A percentile compares a stretch with the other conserved stretches of the same genome.
Conservation (phyloP, 2,888 invertebrate species). For the Torymus tubicola region DNA sequence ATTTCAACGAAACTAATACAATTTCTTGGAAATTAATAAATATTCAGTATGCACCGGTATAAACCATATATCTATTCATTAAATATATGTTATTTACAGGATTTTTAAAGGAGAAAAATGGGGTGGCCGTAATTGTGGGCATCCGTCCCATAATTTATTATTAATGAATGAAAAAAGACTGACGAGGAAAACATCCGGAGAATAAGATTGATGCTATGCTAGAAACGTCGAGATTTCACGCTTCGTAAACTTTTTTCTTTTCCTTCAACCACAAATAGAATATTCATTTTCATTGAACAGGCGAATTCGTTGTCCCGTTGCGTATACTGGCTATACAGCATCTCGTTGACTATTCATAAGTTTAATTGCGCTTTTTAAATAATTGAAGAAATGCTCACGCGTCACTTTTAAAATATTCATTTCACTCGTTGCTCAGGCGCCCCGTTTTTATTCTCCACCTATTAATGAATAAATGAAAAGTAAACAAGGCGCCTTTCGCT, state of each 20-base stretch:
- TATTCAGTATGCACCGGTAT: too few relatives aligned
- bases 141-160: conserved; percentile 7
- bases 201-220: neutral
- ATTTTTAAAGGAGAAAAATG: conserved; percentile 2
- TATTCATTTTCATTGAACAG: conserved; percentile 11
- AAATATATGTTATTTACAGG: neutral
- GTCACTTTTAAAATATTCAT: too few relatives aligned
- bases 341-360: too few relatives aligned
- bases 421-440: too few relatives aligned
- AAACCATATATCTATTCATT: neutral
- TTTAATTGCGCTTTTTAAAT: too few relatives aligned
- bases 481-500: too few relatives aligned
- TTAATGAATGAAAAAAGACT: neutral
- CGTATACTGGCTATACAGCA: too few relatives aligned
- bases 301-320: neutral
- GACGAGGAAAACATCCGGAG: neutral
- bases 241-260: neutral
- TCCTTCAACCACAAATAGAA: neutral
- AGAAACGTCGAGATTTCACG: neutral
- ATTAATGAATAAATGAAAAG: too few relatives aligned
- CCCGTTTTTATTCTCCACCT: too few relatives aligned
- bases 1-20: too few relatives aligned
- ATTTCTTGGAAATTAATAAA: too few relatives aligned
- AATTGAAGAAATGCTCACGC: too few relatives aligned
- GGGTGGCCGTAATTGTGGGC: neutral